A percentile compares a stretch with the other conserved stretches of the same genome.
Evolutionary conservation across 1,140 invertebrate genomes (phyloP).

Genomic region (Halyomorpha halys): DNA sequence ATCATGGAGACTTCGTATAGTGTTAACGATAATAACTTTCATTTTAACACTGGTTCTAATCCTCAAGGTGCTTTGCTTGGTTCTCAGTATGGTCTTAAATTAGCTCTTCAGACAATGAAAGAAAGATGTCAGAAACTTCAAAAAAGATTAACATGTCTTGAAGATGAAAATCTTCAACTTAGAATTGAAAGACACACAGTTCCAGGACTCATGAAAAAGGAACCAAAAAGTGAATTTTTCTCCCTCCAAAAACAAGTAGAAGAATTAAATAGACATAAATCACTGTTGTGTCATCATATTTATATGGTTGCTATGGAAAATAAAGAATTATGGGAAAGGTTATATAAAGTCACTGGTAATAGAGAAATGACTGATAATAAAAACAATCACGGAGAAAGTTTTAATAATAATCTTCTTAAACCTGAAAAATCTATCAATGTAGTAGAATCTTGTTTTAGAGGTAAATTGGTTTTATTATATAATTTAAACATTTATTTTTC

Average conservation of each 20-base stretch:
- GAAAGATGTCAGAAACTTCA: slow-evolving; percentile 65
- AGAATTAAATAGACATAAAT: slow-evolving; percentile 58
- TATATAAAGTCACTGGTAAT: slow-evolving; percentile 50
- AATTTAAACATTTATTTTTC: too few species aligned
- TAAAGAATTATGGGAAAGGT: slow-evolving; percentile 59
- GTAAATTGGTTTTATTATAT: not conserved
- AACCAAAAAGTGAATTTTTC: slow-evolving; percentile 32
- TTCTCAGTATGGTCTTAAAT: slow-evolving; percentile 51
- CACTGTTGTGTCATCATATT: slow-evolving; percentile 59
- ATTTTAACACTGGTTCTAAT: too few species aligned
- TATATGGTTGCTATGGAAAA: slow-evolving; percentile 71
- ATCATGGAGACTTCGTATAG: too few species aligned
- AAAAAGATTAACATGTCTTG: slow-evolving; percentile 50
- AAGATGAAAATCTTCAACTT: slow-evolving; percentile 61
- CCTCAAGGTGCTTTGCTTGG: slow-evolving; percentile 25
- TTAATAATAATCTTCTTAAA: slow-evolving; percentile 16
- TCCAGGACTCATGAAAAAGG: slow-evolving; percentile 26
- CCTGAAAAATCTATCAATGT: slow-evolving; percentile 27
- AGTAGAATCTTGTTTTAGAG: slow-evolving; percentile 20
- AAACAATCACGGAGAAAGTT: slow-evolving; percentile 23
- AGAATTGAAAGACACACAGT: slow-evolving; percentile 41
- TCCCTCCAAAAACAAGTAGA: slow-evolving; percentile 47
- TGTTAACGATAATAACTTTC: too few species aligned
- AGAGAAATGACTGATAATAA: slow-evolving; percentile 36
- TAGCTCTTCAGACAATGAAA: slow-evolving; percentile 66